Conservation (phyloP, 2,113 vertebrate species). For the Onychostoma macrolepis region DNA sequence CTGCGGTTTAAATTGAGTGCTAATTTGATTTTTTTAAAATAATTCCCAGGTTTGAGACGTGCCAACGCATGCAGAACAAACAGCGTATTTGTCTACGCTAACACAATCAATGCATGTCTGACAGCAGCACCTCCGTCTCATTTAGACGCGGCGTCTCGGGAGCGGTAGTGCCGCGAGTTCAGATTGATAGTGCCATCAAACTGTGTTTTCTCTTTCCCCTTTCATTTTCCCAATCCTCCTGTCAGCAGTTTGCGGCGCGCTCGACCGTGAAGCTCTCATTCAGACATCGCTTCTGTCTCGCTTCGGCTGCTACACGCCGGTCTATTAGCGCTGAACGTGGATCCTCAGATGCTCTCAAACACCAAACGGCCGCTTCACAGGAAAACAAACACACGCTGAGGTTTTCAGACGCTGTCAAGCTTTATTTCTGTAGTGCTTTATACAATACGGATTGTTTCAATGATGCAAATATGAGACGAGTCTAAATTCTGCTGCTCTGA, state of each 20-base stretch:
- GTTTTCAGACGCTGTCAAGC: no score
- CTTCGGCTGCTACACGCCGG: neutral
- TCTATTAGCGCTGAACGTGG: constrained; percentile 48
- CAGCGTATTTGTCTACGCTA: constrained; percentile 46
- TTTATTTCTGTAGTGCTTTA: no score
- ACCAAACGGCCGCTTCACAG: neutral
- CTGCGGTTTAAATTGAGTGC: neutral
- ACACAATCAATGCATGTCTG: constrained; percentile 45
- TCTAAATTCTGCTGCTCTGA: no score
- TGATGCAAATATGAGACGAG: no score
- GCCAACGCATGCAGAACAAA: constrained; percentile 27
- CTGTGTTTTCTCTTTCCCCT: neutral
- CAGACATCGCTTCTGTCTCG: constrained; percentile 26
- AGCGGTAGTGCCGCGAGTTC: neutral
- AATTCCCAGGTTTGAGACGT: neutral
- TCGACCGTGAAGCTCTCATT: constrained; percentile 11
- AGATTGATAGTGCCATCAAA: neutral
- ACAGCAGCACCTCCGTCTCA: constrained; percentile 23
- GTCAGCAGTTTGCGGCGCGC: constrained; percentile 15
- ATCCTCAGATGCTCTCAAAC: neutral
- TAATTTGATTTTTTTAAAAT: no score
- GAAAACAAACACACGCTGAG: neutral
- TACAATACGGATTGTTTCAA: no score
- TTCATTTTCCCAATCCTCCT: neutral
- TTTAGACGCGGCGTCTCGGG: neutral